Evolutionary conservation across 1,140 invertebrate species (phyloP).

Genomic region (Bombus turneri): DNA sequence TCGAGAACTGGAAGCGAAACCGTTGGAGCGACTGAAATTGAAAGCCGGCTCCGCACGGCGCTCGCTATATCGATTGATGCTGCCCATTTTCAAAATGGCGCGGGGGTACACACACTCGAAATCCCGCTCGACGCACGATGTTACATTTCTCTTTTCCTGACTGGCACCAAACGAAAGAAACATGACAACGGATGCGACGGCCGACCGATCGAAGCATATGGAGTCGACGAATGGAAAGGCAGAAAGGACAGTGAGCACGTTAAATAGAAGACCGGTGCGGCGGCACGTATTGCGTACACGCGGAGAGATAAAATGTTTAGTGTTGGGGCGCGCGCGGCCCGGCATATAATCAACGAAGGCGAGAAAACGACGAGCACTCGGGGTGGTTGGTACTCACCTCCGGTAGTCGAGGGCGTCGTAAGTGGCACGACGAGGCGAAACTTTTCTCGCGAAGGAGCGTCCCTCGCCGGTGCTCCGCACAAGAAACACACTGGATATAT

Average conservation of each 20-base stretch:
- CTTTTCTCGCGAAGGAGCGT: slow-evolving; percentile 33
- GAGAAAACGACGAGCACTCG: background rate
- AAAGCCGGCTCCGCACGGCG: slow-evolving; percentile 54
- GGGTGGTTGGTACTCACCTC: slow-evolving; percentile 48
- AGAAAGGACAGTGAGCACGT: no score
- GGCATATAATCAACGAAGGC: background rate
- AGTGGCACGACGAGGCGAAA: slow-evolving; percentile 36
- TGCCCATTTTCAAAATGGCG: slow-evolving; percentile 81
- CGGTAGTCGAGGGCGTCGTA: slow-evolving; percentile 38
- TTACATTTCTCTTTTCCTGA: background rate
- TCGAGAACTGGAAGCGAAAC: background rate
- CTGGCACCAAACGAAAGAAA: background rate
- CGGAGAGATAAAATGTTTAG: slow-evolving; percentile 1
- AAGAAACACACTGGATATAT: slow-evolving; percentile 48
- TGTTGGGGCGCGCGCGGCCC: background rate
- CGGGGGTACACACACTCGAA: slow-evolving; percentile 64
- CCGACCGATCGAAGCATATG: background rate
- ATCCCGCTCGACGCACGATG: slow-evolving; percentile 24
- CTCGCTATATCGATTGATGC: slow-evolving; percentile 76
- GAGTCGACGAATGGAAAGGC: background rate
- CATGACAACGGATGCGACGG: no score
- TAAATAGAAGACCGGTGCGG: background rate
- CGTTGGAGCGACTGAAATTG: background rate
- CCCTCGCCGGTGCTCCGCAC: slow-evolving; percentile 34
- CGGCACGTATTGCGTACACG: slow-evolving; percentile 1